These are phyloP conservation scores for Pelecanus crispus DNA, from an alignment of 2,113 vertebrate genomes.

Conservation along the genomic window DNA sequence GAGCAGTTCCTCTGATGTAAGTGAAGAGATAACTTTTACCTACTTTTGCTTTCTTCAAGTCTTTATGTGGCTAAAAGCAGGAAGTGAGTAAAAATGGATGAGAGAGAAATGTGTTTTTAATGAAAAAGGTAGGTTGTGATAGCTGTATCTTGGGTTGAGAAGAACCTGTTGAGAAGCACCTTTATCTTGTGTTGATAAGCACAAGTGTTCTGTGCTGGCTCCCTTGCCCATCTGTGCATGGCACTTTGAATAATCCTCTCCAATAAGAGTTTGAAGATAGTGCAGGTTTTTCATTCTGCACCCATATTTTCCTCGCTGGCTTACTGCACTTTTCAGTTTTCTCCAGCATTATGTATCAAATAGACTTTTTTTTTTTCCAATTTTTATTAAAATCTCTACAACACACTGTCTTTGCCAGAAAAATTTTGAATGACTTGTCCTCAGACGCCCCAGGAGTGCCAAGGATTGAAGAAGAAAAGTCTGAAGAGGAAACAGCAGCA, in stretches of 20 bases:
- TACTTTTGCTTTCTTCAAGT: neutral
- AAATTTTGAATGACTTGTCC: conserved; percentile 97
- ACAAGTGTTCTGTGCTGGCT: neutral
- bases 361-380: neutral
- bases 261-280: neutral
- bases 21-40: neutral
- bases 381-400: conserved; percentile 59
- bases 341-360: neutral
- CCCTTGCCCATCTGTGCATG: neutral
- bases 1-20: neutral
- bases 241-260: neutral
- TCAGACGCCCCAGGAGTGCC: conserved; percentile 93
- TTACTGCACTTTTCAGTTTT: neutral
- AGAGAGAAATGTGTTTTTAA: neutral
- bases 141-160: neutral
- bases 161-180: neutral
- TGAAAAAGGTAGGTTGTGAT: neutral
- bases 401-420: conserved; percentile 77
- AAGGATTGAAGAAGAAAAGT: conserved; percentile 97
- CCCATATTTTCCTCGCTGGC: neutral
- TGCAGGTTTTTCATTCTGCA: neutral
- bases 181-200: neutral
- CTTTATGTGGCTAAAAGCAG: neutral
- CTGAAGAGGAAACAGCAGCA: conserved; percentile 90
- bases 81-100: neutral